phyloP scores from a whole-genome alignment of 2,113 vertebrate species.

The Python bivittatus region DNA sequence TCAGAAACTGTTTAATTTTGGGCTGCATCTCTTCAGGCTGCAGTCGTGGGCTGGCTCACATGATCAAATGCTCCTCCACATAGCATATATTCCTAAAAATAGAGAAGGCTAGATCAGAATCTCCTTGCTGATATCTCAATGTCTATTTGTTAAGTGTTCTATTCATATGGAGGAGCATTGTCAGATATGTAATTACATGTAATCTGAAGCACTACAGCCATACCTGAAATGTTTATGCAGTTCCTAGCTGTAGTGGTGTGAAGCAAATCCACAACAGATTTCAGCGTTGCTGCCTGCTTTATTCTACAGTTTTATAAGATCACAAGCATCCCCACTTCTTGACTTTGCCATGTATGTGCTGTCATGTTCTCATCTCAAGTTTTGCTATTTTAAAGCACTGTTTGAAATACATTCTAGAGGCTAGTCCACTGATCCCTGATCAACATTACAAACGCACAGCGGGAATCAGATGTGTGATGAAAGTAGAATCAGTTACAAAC shows the following conservation, averaged over 20 bases:
- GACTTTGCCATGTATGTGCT: background rate
- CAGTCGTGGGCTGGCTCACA: background rate
- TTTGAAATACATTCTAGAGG: background rate
- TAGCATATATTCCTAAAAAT: background rate
- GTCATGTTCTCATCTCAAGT: background rate
- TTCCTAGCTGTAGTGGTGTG: background rate
- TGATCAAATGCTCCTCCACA: background rate
- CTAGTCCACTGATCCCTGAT: background rate
- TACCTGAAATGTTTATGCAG: background rate
- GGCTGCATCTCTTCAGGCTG: background rate
- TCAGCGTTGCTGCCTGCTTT: background rate
- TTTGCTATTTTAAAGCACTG: slow-evolving; percentile 3
- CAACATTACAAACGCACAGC: background rate
- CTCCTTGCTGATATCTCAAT: background rate
- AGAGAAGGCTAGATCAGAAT: background rate
- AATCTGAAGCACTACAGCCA: background rate
- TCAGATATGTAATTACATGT: background rate
- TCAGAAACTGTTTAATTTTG: background rate
- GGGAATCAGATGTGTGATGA: background rate
- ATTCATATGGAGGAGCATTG: background rate
- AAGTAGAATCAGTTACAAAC: background rate
- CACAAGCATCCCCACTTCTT: background rate
- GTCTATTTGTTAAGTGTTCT: background rate
- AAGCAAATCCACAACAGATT: background rate
- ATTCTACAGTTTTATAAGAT: background rate